These are phyloP conservation scores for Trissolcus japonicus DNA, from an alignment of 2,888 invertebrate genomes.

Conservation along the genomic window DNA sequence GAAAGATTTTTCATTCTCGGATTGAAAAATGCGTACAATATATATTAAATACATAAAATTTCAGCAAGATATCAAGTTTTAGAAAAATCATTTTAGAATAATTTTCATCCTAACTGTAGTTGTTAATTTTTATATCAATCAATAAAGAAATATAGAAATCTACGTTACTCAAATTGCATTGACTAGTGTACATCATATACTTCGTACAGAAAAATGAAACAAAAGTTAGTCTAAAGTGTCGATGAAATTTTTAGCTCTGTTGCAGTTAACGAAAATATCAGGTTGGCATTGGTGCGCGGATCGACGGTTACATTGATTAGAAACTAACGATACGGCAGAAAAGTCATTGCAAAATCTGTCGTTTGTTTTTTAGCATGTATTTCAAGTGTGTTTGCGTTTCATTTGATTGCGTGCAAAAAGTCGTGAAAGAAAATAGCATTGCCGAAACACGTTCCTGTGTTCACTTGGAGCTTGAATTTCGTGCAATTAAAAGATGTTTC, in stretches of 20 bases:
- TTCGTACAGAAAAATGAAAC: too few relatives aligned
- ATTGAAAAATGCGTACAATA: too few relatives aligned
- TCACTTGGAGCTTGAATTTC: background rate
- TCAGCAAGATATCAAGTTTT: too few relatives aligned
- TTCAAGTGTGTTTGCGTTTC: conserved; percentile 29
- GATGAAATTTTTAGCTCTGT: too few relatives aligned
- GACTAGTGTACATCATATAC: too few relatives aligned
- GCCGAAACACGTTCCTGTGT: background rate
- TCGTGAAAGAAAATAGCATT: background rate
- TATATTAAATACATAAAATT: too few relatives aligned
- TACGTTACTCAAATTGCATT: too few relatives aligned
- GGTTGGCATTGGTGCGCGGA: background rate
- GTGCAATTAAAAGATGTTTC: conserved; percentile 18
- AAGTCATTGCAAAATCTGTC: conserved; percentile 37
- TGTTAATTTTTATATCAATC: background rate
- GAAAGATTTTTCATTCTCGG: too few relatives aligned
- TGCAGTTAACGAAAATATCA: too few relatives aligned
- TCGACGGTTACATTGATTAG: conserved; percentile 37
- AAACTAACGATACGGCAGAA: conserved; percentile 27
- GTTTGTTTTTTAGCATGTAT: conserved; percentile 29
- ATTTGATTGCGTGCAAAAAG: conserved; percentile 7
- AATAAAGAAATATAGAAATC: background rate
- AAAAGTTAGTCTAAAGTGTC: too few relatives aligned
- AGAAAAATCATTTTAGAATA: too few relatives aligned
- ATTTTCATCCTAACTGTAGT: background rate